Evolutionary conservation across 2,113 vertebrate genomes (phyloP), one percentile per base, ranked within the genome.

Genomic region (Equus quagga): DNA sequence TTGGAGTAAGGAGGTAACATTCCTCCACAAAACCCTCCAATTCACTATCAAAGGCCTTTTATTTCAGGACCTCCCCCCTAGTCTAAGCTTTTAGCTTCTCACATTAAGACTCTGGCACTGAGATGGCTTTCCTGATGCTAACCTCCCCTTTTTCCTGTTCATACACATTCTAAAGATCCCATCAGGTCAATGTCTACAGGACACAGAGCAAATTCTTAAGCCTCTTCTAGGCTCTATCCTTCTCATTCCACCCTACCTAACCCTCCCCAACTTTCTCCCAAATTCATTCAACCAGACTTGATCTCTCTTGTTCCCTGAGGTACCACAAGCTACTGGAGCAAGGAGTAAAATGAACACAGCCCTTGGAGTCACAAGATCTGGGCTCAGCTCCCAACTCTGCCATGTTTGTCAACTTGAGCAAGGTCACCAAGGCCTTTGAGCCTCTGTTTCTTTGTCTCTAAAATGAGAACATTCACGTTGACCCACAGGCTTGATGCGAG

Each of bases 361-460:
- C 7, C 24, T 12, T 26, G 28, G 54, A 70, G 31, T 33, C 46
- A 46, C 56, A 60, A 14, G 51, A n/a, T 62, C 54, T 11, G 8
- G 33, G 26, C 24, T 85, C 60, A 12, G 44, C 12, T 76, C 58
- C 81, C 70, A 60, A 3, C 56, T 67, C 31, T 8, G 19, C 69
- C 62, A 1, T 19, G 36, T 46, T 26, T 41, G 54, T 78, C 41
- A 78, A 2, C 56, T 58, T 51, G 26, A 79, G 65, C 23, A 44
- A 15, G 26, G 41, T 67, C 46, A 0, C 46, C 3, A 54, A 80
- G 49, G 51, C 67, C 65, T 58, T 15, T 0, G 65, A 91, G 49
- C n/a, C 28, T 69, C 18, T n/a, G 36, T n/a, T 46, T 86, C 72
- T 85, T 82, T 90, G 76, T 79, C 46, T 78, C 44, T 60, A 60